phyloP scores from a whole-genome alignment of 2,888 invertebrate species.

The Pyrrhia umbra region DNA sequence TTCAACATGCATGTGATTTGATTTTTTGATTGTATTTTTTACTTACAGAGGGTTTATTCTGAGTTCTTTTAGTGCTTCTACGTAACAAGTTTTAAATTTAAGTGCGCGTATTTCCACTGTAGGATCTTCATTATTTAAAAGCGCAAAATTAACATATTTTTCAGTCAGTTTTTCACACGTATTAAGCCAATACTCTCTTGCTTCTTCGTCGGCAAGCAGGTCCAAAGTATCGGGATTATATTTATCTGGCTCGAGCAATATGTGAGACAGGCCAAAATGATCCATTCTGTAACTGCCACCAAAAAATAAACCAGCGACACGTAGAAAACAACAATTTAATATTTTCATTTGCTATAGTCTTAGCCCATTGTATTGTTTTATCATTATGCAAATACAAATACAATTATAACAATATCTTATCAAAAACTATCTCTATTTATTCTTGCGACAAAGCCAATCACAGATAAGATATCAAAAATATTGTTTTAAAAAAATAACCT shows the following conservation, averaged over 20 bases:
- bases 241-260: constrained; percentile 93
- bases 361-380: constrained; percentile 81
- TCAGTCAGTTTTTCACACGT: constrained; percentile 96
- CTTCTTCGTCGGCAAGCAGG: constrained; percentile 95
- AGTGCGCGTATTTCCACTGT: constrained; percentile 95
- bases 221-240: constrained; percentile 98
- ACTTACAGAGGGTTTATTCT: constrained; percentile 95
- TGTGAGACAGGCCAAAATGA: constrained; percentile 85
- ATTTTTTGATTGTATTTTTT: constrained; percentile 10
- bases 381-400: constrained; percentile 80
- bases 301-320: constrained; percentile 56
- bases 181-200: constrained; percentile 97
- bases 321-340: constrained; percentile 52
- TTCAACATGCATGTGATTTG: constrained; percentile 15
- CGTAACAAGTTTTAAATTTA: constrained; percentile 95
- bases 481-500: constrained; percentile 28
- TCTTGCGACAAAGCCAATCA: constrained; percentile 48
- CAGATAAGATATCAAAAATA: constrained; percentile 57
- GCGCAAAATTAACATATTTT: constrained; percentile 96
- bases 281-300: constrained; percentile 77
- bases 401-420: constrained; percentile 64
- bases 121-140: constrained; percentile 93
- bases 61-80: constrained; percentile 94
- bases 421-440: constrained; percentile 48
- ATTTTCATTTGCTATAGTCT: constrained; percentile 71